Percentiles rank a stretch among this genome's conserved stretches.
These are phyloP conservation scores for Melanaphis sacchari DNA, from an alignment of 1,140 invertebrate species.

Conservation along the genomic window DNA sequence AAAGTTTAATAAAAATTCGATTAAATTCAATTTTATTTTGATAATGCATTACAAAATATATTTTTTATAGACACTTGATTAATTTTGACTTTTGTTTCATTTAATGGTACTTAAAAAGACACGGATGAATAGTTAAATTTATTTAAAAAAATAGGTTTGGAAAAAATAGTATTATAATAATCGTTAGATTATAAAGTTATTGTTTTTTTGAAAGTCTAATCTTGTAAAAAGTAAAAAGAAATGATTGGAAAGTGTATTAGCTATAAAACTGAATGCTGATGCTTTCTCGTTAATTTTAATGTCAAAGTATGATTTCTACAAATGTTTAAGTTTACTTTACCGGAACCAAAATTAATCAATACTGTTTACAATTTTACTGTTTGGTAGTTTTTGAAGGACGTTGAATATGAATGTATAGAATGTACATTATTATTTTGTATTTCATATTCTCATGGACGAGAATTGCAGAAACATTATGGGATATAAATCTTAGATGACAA, in stretches of 20 bases:
- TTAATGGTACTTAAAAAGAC: not conserved
- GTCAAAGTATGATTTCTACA: not conserved
- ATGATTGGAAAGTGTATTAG: not conserved
- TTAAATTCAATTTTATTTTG: not conserved
- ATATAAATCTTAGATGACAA: slow-evolving; percentile 36
- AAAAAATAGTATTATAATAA: not conserved
- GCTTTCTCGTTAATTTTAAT: not conserved
- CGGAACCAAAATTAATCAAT: not conserved
- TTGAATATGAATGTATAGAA: not conserved
- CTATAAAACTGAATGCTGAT: not conserved
- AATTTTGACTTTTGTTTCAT: not conserved
- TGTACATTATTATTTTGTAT: not conserved
- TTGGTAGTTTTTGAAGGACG: not conserved
- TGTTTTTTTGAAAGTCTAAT: not conserved
- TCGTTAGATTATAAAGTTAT: not conserved
- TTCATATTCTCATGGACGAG: not conserved
- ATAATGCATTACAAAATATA: not conserved
- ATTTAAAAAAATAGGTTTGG: not conserved
- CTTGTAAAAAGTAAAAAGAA: not conserved
- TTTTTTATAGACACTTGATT: not conserved
- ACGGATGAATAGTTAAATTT: not conserved
- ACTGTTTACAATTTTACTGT: not conserved
- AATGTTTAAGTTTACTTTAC: not conserved
- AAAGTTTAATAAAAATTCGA: not conserved
- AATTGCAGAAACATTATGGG: not conserved